Percentiles rank a stretch among this genome's conserved stretches.
These are phyloP conservation scores for Chrysemys picta DNA, from an alignment of 2,113 vertebrate genomes.

Conservation along the genomic window DNA sequence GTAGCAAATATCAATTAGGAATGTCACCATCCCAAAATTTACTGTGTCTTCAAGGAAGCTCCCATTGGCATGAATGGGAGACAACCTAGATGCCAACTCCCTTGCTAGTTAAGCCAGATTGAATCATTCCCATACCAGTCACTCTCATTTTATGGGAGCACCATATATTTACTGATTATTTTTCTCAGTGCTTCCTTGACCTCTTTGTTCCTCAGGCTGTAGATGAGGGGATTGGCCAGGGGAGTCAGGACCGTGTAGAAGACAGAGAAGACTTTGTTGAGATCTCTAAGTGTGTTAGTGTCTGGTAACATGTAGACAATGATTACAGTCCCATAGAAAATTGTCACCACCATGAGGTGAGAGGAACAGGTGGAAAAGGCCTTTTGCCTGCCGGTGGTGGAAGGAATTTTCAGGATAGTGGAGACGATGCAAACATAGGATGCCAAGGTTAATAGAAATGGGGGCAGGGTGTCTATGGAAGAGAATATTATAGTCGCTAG, in stretches of 20 bases:
- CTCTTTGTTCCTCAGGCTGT: not conserved
- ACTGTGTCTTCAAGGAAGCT: too few relatives aligned
- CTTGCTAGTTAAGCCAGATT: too few relatives aligned
- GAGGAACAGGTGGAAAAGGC: not conserved
- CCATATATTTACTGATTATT: not conserved
- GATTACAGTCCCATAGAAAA: too few relatives aligned
- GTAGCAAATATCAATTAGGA: too few relatives aligned
- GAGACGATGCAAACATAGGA: not conserved
- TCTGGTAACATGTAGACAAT: not conserved
- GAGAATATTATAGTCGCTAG: not conserved
- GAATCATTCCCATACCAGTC: too few relatives aligned
- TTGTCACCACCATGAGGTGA: not conserved
- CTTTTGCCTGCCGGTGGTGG: not conserved
- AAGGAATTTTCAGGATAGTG: not conserved
- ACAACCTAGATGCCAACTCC: too few relatives aligned
- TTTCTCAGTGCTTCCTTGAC: not conserved
- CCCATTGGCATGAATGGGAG: too few relatives aligned
- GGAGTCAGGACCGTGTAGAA: not conserved
- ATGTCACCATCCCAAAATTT: too few relatives aligned
- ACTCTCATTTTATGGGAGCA: not conserved
- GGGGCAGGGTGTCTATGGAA: not conserved
- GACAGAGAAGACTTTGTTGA: not conserved
- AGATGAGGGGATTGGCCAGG: not conserved
- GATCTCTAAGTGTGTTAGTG: not conserved
- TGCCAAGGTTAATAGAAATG: not conserved